Evolutionary conservation across 1,140 invertebrate genomes (phyloP), one percentile per base, ranked within the genome.

Genomic region (Oreohelix idahoensis): DNA sequence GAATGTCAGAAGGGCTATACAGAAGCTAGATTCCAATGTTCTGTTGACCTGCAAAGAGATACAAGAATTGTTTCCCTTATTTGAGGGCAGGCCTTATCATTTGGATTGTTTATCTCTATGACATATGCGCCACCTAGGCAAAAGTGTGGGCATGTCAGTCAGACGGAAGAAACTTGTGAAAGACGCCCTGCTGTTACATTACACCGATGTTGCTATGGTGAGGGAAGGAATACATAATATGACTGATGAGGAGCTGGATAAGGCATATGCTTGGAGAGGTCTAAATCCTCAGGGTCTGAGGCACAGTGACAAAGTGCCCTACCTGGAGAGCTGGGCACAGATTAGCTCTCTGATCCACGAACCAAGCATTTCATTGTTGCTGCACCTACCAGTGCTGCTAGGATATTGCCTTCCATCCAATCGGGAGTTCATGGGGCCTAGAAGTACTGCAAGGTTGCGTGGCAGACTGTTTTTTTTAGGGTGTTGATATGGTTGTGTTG

Each of bases 351-450:
- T 93, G 75, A 91, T 96, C 36, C 94, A 96, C 86, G 87, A 94
- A 87, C 93, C 94, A 70, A 94, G 94, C 88, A 95, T 95, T 85
- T 97, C 96, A 0, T 93, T 97, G 81, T 91, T 97, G 81, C 93
- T 97, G 79, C 96, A 97, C 92, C 94, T 95, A 86, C 96, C 97
- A 45, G 94, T 97, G 86, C 93, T 98, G 66, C 93, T 97, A 86
- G 95, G 95, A 35, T 97, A 96, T 90, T 97, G 97, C 92, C 95
- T 96, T 89, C 95, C 96, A 11, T 95, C 94, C 85, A 97, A 97
- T 91, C 96, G 96, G 95, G 93, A 94, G 63, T 93, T 97, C 58
- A 95, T 96, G 83, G 85, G 79, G 45, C 8, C 79, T 20, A 53
- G 10, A 29, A 58, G 23, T 58, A 58, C n/a, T n/a, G n/a, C 53